These are phyloP conservation scores for Camelus bactrianus DNA, from an alignment of 2,113 vertebrate species.

Conservation along the genomic window DNA sequence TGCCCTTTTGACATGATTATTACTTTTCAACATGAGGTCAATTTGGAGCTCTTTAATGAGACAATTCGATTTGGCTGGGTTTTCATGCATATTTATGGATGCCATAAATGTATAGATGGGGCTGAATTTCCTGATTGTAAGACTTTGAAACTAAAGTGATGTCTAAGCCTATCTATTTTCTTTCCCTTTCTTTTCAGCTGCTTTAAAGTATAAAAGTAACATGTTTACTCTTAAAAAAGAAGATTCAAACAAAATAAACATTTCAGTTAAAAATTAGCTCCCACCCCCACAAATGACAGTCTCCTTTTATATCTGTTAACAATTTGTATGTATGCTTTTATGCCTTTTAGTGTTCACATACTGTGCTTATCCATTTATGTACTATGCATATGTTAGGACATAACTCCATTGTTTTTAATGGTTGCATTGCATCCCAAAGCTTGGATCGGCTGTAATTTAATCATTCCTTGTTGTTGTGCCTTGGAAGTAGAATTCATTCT, in stretches of 20 bases:
- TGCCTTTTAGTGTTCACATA: background rate
- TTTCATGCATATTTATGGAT: background rate
- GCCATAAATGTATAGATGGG: background rate
- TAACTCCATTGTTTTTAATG: slow-evolving; percentile 44
- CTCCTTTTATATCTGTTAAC: background rate
- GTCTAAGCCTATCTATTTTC: background rate
- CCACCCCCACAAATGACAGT: background rate
- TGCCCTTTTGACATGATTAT: background rate
- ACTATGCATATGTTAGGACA: background rate
- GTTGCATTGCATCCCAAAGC: background rate
- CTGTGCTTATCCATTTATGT: background rate
- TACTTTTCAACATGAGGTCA: background rate
- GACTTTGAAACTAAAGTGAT: slow-evolving; percentile 42
- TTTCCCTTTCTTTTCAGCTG: background rate
- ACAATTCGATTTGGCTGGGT: background rate
- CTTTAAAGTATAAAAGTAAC: slow-evolving; percentile 37
- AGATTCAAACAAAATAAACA: background rate
- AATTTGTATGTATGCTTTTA: background rate
- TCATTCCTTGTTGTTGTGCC: background rate
- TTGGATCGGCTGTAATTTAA: slow-evolving; percentile 11
- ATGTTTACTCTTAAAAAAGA: slow-evolving; percentile 12
- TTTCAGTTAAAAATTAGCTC: slow-evolving; percentile 18
- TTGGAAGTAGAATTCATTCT: slow-evolving; percentile 53
- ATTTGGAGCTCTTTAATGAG: slow-evolving; percentile 9
- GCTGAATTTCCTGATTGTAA: slow-evolving; percentile 17